Percentiles rank a stretch among this genome's conserved stretches.
Evolutionary conservation across 1,140 invertebrate genomes (phyloP).

Genomic region (Aphis craccivora): DNA sequence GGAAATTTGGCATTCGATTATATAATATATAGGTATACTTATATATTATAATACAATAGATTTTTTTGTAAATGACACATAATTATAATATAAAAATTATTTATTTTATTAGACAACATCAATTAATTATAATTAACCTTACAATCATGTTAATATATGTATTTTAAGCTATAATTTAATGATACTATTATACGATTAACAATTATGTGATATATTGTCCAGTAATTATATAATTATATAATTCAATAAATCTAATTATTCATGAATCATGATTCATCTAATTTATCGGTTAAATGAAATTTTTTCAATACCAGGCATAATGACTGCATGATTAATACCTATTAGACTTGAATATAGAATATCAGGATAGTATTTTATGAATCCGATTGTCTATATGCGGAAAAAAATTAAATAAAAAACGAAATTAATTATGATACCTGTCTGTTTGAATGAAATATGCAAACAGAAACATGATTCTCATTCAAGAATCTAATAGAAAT

Average conservation of each 20-base stretch:
- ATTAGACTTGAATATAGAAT: fast-evolving
- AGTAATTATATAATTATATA: not conserved
- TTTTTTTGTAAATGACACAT: not conserved
- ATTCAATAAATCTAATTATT: not conserved
- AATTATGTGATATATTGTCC: not conserved
- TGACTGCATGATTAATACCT: not conserved
- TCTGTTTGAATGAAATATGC: not conserved
- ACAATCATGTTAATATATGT: not conserved
- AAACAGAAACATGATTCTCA: not conserved
- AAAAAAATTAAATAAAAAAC: not conserved
- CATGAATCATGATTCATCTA: not conserved
- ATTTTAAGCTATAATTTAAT: not conserved
- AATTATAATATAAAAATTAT: not conserved
- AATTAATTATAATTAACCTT: not conserved
- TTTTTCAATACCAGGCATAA: not conserved
- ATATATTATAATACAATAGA: not conserved
- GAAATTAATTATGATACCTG: too few species aligned
- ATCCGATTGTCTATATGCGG: not conserved
- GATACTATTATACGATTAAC: not conserved
- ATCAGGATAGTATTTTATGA: not conserved
- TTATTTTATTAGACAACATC: not conserved
- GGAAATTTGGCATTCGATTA: not conserved
- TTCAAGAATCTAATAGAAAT: not conserved
- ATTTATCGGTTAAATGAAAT: not conserved
- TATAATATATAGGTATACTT: not conserved